These are phyloP conservation scores for Oxycera nigricornis DNA, from an alignment of 2,888 invertebrate genomes.

Conservation along the genomic window DNA sequence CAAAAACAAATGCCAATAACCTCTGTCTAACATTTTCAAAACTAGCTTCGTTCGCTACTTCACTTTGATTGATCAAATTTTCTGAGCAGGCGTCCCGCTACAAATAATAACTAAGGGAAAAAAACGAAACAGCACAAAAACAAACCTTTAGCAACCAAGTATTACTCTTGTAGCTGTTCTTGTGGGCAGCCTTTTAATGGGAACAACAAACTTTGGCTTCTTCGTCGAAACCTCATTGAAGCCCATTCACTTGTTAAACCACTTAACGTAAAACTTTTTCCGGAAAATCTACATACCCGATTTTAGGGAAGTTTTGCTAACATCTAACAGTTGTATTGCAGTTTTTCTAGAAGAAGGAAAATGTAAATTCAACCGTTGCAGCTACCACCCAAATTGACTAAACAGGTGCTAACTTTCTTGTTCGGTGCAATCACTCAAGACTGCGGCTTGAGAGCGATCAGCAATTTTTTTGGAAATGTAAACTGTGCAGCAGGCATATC, in stretches of 20 bases:
- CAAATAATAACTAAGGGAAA: not conserved
- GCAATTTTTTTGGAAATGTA: not conserved
- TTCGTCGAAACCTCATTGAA: not conserved
- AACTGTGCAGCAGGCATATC: not conserved
- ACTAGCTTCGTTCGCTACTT: not conserved
- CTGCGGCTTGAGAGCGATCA: not conserved
- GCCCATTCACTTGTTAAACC: too few species aligned
- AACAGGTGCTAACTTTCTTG: not conserved
- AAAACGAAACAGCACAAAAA: not conserved
- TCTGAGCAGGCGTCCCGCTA: not conserved
- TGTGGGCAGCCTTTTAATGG: conserved; percentile 6
- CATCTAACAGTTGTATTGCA: too few species aligned
- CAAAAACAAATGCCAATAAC: not conserved
- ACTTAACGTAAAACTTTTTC: too few species aligned
- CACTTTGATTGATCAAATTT: not conserved
- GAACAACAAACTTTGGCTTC: conserved; percentile 16
- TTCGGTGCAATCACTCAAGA: too few species aligned
- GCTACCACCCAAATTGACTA: not conserved
- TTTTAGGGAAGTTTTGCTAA: too few species aligned
- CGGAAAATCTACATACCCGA: too few species aligned
- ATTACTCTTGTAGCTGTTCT: not conserved
- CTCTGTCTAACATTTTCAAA: not conserved
- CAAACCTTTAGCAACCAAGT: too few species aligned
- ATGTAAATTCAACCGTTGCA: not conserved
- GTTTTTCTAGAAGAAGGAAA: too few species aligned